Evolutionary conservation across 2,888 invertebrate species (phyloP).

Genomic region (Hemithea aestivaria): DNA sequence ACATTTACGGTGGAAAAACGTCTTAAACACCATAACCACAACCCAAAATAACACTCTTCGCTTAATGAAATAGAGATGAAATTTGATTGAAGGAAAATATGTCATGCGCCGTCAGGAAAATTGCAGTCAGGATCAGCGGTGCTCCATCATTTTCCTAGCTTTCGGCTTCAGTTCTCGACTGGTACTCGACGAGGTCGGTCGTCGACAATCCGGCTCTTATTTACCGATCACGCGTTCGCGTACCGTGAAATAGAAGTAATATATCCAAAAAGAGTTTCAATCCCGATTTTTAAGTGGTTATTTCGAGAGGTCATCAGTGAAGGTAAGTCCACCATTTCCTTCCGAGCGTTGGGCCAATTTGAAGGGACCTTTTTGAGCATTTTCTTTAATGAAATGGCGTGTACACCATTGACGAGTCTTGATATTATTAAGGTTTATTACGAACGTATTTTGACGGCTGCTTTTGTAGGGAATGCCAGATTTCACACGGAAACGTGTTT

Average conservation of each 20-base stretch:
- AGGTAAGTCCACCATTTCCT: slow-evolving; percentile 30
- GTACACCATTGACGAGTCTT: slow-evolving; percentile 32
- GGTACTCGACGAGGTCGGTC: slow-evolving; percentile 32
- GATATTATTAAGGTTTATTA: slow-evolving; percentile 34
- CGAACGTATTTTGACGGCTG: slow-evolving; percentile 18
- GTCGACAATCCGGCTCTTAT: slow-evolving; percentile 25
- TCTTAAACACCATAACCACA: slow-evolving; percentile 7
- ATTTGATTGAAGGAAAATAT: slow-evolving; percentile 5
- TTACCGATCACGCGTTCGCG: slow-evolving; percentile 19
- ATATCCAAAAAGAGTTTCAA: background rate
- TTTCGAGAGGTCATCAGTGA: slow-evolving; percentile 17
- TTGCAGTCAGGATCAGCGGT: slow-evolving; percentile 40
- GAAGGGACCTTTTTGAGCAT: slow-evolving; percentile 27
- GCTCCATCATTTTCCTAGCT: slow-evolving; percentile 49
- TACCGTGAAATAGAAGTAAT: slow-evolving; percentile 1
- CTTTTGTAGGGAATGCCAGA: slow-evolving; percentile 3
- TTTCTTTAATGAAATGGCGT: slow-evolving; percentile 37
- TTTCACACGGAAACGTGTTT: too few relatives aligned
- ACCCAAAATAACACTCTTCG: slow-evolving; percentile 10
- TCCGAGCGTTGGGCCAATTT: slow-evolving; percentile 21
- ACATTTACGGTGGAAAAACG: slow-evolving; percentile 36
- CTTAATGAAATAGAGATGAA: background rate
- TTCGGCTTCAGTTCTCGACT: slow-evolving; percentile 44
- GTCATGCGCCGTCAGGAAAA: slow-evolving; percentile 41
- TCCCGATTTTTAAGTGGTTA: background rate